A percentile compares a stretch with the other conserved stretches of the same genome.
phyloP scores from a whole-genome alignment of 2,113 vertebrate genomes.

The Rhynchomys soricoides region DNA sequence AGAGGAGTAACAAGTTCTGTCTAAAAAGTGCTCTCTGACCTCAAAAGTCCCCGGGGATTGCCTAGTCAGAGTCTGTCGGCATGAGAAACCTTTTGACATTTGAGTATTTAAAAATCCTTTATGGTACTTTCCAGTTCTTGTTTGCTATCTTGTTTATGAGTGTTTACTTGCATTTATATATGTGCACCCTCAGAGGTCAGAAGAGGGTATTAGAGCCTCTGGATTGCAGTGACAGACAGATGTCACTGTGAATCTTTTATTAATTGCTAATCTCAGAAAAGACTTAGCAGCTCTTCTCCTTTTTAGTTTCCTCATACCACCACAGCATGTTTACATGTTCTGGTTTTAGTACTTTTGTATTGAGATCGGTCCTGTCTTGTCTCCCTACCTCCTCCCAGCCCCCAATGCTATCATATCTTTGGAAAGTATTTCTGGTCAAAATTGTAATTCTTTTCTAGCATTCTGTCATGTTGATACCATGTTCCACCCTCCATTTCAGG shows the following conservation, averaged over 20 bases:
- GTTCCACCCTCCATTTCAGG: background rate
- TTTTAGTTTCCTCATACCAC: background rate
- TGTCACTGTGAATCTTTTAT: background rate
- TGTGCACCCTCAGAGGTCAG: background rate
- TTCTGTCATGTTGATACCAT: background rate
- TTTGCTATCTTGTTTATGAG: constrained; percentile 29
- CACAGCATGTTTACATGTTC: background rate
- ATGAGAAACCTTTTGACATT: background rate
- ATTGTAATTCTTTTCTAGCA: background rate
- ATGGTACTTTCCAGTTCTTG: constrained; percentile 51
- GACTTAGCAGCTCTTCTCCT: background rate
- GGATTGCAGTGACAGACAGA: background rate
- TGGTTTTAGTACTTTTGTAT: background rate
- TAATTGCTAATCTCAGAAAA: constrained; percentile 31
- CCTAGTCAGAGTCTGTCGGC: constrained; percentile 10
- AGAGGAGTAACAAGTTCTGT: constrained; percentile 47
- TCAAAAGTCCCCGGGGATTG: constrained; percentile 55
- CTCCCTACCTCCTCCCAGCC: background rate
- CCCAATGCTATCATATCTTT: background rate
- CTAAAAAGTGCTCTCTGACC: constrained; percentile 23
- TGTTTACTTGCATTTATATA: background rate
- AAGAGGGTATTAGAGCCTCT: background rate
- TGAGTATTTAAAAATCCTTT: constrained; percentile 37
- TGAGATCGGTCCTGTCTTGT: background rate
- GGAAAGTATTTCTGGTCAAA: constrained; percentile 37